phyloP scores from a whole-genome alignment of 1,140 invertebrate species.

The Camponotus floridanus region DNA sequence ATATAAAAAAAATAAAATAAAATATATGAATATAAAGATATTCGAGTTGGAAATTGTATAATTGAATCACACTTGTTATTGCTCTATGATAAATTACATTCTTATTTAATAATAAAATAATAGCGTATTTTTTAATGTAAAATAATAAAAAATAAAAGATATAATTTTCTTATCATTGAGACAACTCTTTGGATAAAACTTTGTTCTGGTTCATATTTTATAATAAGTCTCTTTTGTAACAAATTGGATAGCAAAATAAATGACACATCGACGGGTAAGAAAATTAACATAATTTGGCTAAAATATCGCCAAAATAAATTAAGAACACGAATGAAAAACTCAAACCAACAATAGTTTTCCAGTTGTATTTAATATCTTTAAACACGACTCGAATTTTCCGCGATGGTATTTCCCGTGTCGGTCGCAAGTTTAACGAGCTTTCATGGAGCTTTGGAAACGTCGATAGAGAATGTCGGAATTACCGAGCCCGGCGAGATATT shows the following conservation, averaged over 20 bases:
- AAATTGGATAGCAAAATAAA: background rate
- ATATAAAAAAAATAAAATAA: background rate
- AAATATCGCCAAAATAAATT: background rate
- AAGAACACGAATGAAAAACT: background rate
- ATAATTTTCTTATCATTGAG: background rate
- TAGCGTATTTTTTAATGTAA: no score
- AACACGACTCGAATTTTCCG: background rate
- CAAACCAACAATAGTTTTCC: background rate
- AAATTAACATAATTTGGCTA: background rate
- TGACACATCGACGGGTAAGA: background rate
- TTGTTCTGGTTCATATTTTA: background rate
- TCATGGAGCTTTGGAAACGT: background rate
- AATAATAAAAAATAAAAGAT: no score
- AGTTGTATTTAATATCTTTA: background rate
- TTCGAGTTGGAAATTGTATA: background rate
- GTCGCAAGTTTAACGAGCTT: background rate
- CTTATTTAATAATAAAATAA: background rate
- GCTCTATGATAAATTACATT: background rate
- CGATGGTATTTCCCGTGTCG: background rate
- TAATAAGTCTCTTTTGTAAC: background rate
- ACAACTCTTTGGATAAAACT: background rate
- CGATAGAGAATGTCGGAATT: conserved; percentile 6
- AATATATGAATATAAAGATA: background rate
- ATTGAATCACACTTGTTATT: conserved; percentile 3
- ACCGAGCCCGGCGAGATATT: conserved; percentile 20